phyloP scores from a whole-genome alignment of 2,113 vertebrate species.

The Bothrops jararaca region DNA sequence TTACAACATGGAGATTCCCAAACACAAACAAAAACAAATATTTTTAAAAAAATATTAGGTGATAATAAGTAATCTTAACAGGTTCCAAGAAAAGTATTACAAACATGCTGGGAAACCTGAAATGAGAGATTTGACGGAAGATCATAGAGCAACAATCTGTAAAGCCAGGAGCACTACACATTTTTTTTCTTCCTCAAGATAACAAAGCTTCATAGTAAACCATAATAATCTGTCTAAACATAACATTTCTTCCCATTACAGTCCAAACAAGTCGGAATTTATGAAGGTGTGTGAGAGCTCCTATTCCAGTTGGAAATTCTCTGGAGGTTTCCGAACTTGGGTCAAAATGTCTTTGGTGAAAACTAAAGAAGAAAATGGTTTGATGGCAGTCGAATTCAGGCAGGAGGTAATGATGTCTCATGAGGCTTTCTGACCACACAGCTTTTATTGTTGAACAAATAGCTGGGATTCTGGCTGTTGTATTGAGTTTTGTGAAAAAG shows the following conservation, averaged over 20 bases:
- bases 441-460: neutral
- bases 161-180: neutral
- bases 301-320: constrained; percentile 96
- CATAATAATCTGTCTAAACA: neutral
- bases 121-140: neutral
- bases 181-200: neutral
- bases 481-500: neutral
- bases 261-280: constrained; percentile 80
- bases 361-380: constrained; percentile 84
- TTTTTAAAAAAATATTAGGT: neutral
- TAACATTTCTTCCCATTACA: constrained; percentile 44
- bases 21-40: neutral
- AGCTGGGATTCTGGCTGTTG: neutral
- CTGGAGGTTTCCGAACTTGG: constrained; percentile 96
- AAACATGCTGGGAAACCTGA: neutral
- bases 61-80: neutral
- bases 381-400: constrained; percentile 86
- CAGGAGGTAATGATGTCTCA: constrained; percentile 81
- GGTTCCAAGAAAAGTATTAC: neutral
- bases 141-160: neutral
- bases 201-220: neutral
- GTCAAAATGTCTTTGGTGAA: constrained; percentile 96
- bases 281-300: constrained; percentile 93
- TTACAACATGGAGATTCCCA: neutral
- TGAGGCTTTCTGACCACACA: neutral